Evolutionary conservation across 2,797 vertebrate species (phyloP), one percentile per base, ranked within the genome.

Genomic region (Sciurus vulgaris): DNA sequence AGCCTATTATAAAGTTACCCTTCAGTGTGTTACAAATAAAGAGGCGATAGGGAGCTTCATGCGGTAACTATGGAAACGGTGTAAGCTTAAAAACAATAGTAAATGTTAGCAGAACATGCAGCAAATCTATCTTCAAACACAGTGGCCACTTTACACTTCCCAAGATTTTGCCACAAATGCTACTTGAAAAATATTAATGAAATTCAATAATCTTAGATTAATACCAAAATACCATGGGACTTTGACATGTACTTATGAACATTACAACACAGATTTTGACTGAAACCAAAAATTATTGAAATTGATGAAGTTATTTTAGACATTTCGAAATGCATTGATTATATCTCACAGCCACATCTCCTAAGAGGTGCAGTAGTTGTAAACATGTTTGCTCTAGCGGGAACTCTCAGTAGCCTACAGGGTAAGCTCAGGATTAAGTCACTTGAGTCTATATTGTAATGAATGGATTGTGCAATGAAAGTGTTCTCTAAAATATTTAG

Each of bases 301-400:
- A 15, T 85, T 67, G 24, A 72, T 72, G 17, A 26, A 65, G 15
- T 56, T 51, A 82, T 81, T 67, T 65, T 61, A 78, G 90, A 65
- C 73, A 72, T 82, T 89, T 74, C 30, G 41, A 78, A 93, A 74
- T 87, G 3, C 35, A 56, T 49, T 10, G 47, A 13, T 15, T 63
- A 9, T 73, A 87, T 89, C 61, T 97, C 93, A 94, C 74, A 91
- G 96, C 86, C 82, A 86, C 96, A 95, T 76, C n/a, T 51, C 8
- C 38, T 47, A 49, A 93, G 30, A 91, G 4, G 15, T 41, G 0
- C 1, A 70, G 93, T 90, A 69, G 2, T 63, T 78, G 12, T 89
- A 91, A 77, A 35, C 30, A 14, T 11, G 20, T 54, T 94, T 95
- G 41, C 54, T 84, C 22, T 67, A 28, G 41, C 74, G 24, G 30